Base-by-base conservation (phyloP, 1,140 invertebrate species). In the Bombus sibiricus region DNA sequence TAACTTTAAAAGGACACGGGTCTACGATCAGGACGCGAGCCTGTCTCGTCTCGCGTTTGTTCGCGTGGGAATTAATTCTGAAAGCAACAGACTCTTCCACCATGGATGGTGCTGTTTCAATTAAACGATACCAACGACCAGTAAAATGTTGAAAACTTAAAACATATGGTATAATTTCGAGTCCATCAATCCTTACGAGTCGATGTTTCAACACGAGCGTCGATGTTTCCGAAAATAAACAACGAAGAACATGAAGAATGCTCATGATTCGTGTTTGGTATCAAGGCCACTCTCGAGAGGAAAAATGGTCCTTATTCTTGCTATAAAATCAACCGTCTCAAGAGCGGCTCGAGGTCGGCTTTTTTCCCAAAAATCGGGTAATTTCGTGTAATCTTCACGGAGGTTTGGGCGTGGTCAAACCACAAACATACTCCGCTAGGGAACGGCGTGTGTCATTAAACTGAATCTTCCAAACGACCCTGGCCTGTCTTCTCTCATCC, bases 1-100 rank as follows among this genome's bases (percentile, higher is more conserved):
- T 90, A 90, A 89, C 88, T 90, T 68, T 90, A 90, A 90, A 90
- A 90, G 89, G 89, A 69, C 85, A 87, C 87, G n/a, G 57, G 73
- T 69, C 81, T 89, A 81, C 71, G 72, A 66, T 76, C 59, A 66
- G 76, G 87, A 83, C 79, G 62, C 57, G 75, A 75, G 59, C 66
- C 79, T n/a, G 37, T 73, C 57, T 71, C 57, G 72, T 86, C 80
- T 87, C 53, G 76, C n/a, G 59, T 41, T 76, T 43, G 73, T 66
- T 73, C 77, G 82, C 78, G 88, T 90, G 89, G 88, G 86, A 90
- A 90, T 90, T 89, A 87, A 90, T 82, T 87, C 41, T 34, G 62
- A 62, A 81, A 74, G 34, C 71, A 81, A 28, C 34, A 37, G 57
- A 68, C 47, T 72, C 53, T 43, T 41, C 22, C 25, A 12, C 37